Evolutionary conservation across 2,888 invertebrate genomes (phyloP).

Genomic region (Dryocosmus kuriphilus): DNA sequence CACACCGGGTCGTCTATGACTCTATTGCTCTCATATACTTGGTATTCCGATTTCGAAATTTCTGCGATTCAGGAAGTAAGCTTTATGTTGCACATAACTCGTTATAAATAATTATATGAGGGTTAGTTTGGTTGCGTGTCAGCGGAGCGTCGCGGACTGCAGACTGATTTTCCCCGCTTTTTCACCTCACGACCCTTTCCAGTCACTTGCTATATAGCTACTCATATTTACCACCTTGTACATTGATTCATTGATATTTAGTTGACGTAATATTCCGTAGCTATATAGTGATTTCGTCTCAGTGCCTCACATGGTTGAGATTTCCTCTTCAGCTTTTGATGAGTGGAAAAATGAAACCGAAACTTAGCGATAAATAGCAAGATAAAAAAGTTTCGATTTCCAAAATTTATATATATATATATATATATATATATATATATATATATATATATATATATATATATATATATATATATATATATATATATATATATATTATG

Average conservation of each 20-base stretch:
- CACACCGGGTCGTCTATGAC: constrained; percentile 45
- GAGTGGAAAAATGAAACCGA: too few species aligned
- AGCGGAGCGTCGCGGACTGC: constrained; percentile 6
- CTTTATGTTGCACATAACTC: constrained; percentile 7
- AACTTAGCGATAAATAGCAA: too few species aligned
- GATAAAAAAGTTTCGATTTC: too few species aligned
- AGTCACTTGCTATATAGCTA: constrained; percentile 9
- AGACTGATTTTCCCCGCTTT: constrained; percentile 1
- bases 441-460: too few species aligned
- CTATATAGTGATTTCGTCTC: constrained; percentile 24
- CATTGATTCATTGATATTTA: constrained; percentile 42
- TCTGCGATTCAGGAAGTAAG: neutral
- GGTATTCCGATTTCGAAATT: neutral
- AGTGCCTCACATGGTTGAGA: too few species aligned
- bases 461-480: too few species aligned
- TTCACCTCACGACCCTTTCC: constrained; percentile 31
- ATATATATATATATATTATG: too few species aligned
- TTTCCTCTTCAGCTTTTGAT: neutral
- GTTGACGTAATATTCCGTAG: neutral
- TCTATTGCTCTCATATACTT: constrained; percentile 13
- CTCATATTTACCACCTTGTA: constrained; percentile 42
- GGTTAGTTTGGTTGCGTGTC: constrained; percentile 21
- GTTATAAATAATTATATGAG: constrained; percentile 3
- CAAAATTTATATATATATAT: too few species aligned
- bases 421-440: too few species aligned